Conservation (phyloP, 2,888 invertebrate genomes). For the Meganola albula region DNA sequence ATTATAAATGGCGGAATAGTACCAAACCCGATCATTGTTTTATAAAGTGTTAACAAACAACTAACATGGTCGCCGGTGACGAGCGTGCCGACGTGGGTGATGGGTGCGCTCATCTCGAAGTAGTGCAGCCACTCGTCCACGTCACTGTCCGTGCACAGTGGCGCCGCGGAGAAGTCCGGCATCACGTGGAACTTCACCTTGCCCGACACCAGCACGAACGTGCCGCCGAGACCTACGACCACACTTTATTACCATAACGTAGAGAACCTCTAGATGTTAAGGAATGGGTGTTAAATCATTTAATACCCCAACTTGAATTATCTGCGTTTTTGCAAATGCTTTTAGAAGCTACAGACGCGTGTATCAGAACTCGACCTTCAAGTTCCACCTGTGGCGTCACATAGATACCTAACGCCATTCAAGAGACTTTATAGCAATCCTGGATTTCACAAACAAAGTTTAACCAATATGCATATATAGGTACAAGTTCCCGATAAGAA, state of each 20-base stretch:
- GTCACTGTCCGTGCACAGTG: constrained; percentile 83
- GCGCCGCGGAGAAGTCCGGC: constrained; percentile 91
- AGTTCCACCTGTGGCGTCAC: no score
- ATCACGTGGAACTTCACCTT: constrained; percentile 95
- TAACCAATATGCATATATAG: no score
- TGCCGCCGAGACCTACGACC: constrained; percentile 88
- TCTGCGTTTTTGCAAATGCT: neutral
- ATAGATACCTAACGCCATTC: no score
- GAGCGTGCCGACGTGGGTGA: constrained; percentile 92
- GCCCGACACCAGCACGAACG: constrained; percentile 89
- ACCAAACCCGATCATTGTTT: no score
- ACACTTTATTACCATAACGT: neutral
- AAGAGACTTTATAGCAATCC: no score
- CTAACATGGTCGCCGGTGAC: constrained; percentile 89
- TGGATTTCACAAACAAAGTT: no score
- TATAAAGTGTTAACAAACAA: no score
- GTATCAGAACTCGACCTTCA: no score
- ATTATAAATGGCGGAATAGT: no score
- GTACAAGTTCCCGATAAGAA: no score
- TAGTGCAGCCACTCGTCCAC: constrained; percentile 94
- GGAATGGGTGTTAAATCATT: no score
- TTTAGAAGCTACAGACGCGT: neutral
- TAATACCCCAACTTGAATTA: no score
- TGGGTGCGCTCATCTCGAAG: constrained; percentile 92
- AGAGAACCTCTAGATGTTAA: neutral